These are phyloP conservation scores for Sylvia atricapilla DNA, from an alignment of 2,113 vertebrate genomes.

Conservation along the genomic window DNA sequence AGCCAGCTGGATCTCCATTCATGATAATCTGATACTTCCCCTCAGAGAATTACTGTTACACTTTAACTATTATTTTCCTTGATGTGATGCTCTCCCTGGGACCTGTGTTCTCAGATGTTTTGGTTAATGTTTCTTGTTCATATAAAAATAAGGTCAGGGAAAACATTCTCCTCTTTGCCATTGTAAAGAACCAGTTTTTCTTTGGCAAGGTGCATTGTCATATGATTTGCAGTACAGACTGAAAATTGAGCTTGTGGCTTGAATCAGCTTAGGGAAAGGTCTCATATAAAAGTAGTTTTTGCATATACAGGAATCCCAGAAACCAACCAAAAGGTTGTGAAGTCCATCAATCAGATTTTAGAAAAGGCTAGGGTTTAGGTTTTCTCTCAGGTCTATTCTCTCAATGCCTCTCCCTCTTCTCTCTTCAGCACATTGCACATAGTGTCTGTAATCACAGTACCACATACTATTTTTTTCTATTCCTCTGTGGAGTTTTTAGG, in stretches of 20 bases:
- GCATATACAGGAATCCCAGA: background rate
- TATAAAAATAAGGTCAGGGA: background rate
- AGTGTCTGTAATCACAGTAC: background rate
- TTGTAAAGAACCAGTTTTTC: background rate
- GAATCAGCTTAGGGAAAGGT: background rate
- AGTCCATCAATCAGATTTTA: background rate
- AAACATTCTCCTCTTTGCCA: background rate
- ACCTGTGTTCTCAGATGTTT: background rate
- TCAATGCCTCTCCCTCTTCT: background rate
- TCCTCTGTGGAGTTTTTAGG: background rate
- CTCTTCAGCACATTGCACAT: background rate
- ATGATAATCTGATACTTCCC: background rate
- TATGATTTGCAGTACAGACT: background rate
- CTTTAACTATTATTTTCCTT: background rate
- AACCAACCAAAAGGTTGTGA: background rate
- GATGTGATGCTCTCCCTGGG: background rate
- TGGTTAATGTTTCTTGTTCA: background rate
- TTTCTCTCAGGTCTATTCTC: background rate
- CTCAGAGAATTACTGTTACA: background rate
- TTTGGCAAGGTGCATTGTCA: background rate
- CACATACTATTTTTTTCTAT: background rate
- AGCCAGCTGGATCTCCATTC: background rate
- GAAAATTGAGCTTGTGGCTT: background rate
- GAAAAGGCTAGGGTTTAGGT: background rate
- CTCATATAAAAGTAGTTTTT: background rate